Base-by-base conservation (phyloP, 1,140 invertebrate genomes). In the Zaprionus davidi region DNA sequence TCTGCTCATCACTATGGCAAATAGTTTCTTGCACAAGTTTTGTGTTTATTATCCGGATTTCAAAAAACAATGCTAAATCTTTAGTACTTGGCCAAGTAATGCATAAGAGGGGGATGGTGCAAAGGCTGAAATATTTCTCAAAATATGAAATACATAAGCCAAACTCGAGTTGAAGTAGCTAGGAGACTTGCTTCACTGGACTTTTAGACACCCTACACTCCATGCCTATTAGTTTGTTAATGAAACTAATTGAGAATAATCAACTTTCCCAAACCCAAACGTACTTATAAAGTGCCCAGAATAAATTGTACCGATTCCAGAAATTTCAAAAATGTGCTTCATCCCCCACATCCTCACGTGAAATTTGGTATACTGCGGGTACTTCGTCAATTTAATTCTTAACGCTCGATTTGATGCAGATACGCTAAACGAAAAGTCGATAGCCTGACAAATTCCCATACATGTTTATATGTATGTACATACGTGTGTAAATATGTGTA, bases 381-480 rank as follows among this genome's bases (percentile, higher is more conserved):
- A 49, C 56, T 58, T 38, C 5, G 38, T 38, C 55, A 58, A 58
- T 67, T 67, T 67, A 67, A 67, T 67, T 67, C 36, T 49, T 44
- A 49, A 58, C 65, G 65, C 65, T 67, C 65, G 36, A 67, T 67
- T 67, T 67, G 41, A 58, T 67, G 65, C 65, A 67, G 65, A 53
- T 55, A 58, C 26, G 65, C 65, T 67, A 67, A 67, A 46, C 65
- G 26, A 67, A 67, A 67, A 67, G 38, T 67, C 65, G 55, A 67
- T 67, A 58, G 65, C 65, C 38, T 46, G 55, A 58, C 38, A 49
- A 67, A 67, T 49, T 12, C 13, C 34, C 15, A 38, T 56, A 56
- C 24, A 44, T 6, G 13, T 65, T 13, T 15, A 13, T 53, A 13
- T 13, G 31, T 64, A 24, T 34, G 31, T 64, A 12, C 12, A 6